A percentile compares a stretch with the other conserved stretches of the same genome.
These are phyloP conservation scores for Lysiphlebus fabarum DNA, from an alignment of 1,140 invertebrate genomes.

Conservation along the genomic window DNA sequence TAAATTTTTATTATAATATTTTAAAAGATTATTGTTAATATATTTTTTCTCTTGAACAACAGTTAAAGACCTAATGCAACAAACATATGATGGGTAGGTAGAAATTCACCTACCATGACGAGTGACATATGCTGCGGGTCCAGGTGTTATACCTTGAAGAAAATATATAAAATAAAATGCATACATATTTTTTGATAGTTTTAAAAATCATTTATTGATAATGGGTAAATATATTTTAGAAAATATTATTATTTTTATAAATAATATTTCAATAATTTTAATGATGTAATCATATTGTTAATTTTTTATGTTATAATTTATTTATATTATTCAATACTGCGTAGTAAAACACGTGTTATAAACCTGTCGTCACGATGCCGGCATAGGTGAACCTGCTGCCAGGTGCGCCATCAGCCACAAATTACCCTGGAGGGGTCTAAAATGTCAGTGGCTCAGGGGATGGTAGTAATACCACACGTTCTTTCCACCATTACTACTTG, in stretches of 20 bases:
- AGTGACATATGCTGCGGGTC: conserved; percentile 33
- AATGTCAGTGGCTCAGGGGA: conserved; percentile 20
- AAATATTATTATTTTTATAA: too few species aligned
- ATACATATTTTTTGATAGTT: neutral
- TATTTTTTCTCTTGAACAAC: conserved; percentile 1
- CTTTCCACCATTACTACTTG: neutral
- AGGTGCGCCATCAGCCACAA: conserved; percentile 15
- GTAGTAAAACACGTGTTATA: too few species aligned
- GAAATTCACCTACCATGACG: conserved; percentile 21
- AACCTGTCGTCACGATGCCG: conserved; percentile 5
- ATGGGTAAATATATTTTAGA: too few species aligned
- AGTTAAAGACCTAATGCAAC: conserved; percentile 10
- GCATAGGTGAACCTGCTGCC: conserved; percentile 14
- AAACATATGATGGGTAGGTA: conserved; percentile 12
- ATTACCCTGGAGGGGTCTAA: conserved; percentile 4
- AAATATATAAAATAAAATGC: conserved; percentile 15
- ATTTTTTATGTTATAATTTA: too few species aligned
- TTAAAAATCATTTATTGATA: too few species aligned
- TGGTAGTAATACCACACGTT: conserved; percentile 19
- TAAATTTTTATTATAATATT: neutral
- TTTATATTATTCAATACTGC: too few species aligned
- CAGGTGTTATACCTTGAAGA: conserved; percentile 28
- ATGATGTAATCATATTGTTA: too few species aligned
- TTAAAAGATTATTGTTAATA: too few species aligned
- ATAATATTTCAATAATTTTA: too few species aligned